Conservation (phyloP, 2,113 vertebrate genomes). For the Lampris megalopsis region DNA sequence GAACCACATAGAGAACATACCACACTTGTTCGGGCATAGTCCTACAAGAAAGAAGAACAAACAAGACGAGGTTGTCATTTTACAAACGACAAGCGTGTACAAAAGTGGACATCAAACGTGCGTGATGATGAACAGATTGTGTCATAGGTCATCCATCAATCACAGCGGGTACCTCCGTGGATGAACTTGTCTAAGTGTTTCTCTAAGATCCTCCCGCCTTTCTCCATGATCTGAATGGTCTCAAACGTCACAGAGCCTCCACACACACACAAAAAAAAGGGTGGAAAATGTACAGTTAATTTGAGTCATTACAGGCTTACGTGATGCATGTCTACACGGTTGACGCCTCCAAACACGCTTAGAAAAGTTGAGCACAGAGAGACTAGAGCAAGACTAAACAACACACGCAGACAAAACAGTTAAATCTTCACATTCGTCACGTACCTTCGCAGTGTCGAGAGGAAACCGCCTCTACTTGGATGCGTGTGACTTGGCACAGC, state of each 20-base stretch:
- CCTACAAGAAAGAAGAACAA: conserved; percentile 59
- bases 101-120: too few relatives aligned
- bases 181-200: conserved; percentile 76
- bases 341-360: too few relatives aligned
- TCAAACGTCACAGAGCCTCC: conserved; percentile 56
- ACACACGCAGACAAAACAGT: too few relatives aligned
- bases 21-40: conserved; percentile 82
- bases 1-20: conserved; percentile 60
- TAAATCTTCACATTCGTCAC: too few relatives aligned
- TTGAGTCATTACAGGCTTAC: too few relatives aligned
- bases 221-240: conserved; percentile 74
- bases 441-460: too few relatives aligned
- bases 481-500: too few relatives aligned
- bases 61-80: not conserved
- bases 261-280: conserved; percentile 46
- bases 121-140: too few relatives aligned
- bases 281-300: not conserved
- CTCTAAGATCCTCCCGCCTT: conserved; percentile 72
- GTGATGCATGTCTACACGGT: too few relatives aligned
- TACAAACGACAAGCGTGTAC: not conserved
- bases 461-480: too few relatives aligned
- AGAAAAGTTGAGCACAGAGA: not conserved
- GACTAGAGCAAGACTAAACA: not conserved
- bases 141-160: not conserved
- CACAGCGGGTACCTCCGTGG: conserved; percentile 54